These are phyloP conservation scores for Labeo catla DNA, from an alignment of 2,113 vertebrate genomes.

Conservation along the genomic window DNA sequence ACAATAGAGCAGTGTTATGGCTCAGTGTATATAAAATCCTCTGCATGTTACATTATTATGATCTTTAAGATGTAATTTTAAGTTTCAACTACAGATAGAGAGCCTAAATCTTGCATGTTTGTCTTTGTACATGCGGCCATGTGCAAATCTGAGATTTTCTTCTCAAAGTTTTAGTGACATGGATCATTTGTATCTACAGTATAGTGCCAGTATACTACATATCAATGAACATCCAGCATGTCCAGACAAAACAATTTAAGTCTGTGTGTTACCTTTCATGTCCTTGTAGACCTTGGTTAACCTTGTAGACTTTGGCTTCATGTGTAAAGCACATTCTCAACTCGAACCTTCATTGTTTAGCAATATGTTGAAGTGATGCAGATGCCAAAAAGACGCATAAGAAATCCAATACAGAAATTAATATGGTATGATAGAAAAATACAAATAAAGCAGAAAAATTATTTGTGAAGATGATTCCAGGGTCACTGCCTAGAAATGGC, in stretches of 20 bases:
- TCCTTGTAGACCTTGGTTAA: neutral
- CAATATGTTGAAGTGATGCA: neutral
- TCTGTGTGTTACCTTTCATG: neutral
- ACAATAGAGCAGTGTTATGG: too few species aligned
- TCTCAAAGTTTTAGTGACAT: neutral
- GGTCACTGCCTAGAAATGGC: neutral
- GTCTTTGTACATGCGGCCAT: neutral
- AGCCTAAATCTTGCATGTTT: neutral
- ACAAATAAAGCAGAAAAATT: neutral
- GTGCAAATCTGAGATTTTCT: neutral
- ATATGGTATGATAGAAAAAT: neutral
- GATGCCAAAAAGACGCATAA: neutral
- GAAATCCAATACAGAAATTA: neutral
- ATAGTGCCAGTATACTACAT: too few species aligned
- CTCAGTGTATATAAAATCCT: neutral
- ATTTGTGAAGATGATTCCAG: neutral
- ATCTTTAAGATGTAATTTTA: neutral
- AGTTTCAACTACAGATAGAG: neutral
- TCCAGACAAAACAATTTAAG: neutral
- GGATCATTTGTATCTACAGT: neutral
- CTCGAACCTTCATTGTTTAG: neutral
- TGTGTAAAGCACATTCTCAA: neutral
- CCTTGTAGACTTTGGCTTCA: neutral
- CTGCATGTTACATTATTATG: neutral
- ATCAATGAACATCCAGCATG: neutral